These are phyloP conservation scores for Neogale vison DNA, from an alignment of 2,113 vertebrate genomes.

Conservation along the genomic window DNA sequence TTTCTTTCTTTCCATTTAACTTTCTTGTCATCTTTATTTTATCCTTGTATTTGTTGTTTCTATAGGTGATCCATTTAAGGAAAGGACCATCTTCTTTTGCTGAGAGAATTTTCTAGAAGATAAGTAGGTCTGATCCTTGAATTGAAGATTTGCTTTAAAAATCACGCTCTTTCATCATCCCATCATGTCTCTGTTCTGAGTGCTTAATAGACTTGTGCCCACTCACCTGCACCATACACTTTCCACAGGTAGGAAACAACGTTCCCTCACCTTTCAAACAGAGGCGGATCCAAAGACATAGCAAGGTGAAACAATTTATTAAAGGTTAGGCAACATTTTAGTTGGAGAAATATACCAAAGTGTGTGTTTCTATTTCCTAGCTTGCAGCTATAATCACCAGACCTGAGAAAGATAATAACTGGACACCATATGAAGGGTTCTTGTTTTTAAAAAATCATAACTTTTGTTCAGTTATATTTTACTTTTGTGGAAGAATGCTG, in stretches of 20 bases:
- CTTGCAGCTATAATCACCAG: not conserved
- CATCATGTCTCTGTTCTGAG: not conserved
- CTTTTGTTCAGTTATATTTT: not conserved
- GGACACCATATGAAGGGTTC: not conserved
- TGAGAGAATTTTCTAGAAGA: not conserved
- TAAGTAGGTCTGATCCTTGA: not conserved
- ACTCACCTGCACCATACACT: not conserved
- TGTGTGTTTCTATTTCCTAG: not conserved
- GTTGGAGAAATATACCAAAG: not conserved
- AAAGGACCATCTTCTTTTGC: not conserved
- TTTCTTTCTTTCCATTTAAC: not conserved
- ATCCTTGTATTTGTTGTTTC: not conserved
- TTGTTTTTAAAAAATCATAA: not conserved
- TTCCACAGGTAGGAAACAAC: not conserved
- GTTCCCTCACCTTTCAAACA: not conserved
- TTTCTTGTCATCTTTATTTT: not conserved
- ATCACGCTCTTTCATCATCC: not conserved
- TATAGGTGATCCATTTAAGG: not conserved
- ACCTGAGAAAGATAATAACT: constrained; percentile 1
- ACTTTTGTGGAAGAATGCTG: not conserved
- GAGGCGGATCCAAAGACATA: not conserved
- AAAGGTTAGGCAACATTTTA: constrained; percentile 12
- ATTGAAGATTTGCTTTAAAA: not conserved
- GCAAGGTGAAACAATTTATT: not conserved
- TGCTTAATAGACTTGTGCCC: not conserved